A percentile compares a stretch with the other conserved stretches of the same genome.
These are phyloP conservation scores for Lithophane semibrunnea DNA, from an alignment of 2,888 invertebrate species.

Conservation along the genomic window DNA sequence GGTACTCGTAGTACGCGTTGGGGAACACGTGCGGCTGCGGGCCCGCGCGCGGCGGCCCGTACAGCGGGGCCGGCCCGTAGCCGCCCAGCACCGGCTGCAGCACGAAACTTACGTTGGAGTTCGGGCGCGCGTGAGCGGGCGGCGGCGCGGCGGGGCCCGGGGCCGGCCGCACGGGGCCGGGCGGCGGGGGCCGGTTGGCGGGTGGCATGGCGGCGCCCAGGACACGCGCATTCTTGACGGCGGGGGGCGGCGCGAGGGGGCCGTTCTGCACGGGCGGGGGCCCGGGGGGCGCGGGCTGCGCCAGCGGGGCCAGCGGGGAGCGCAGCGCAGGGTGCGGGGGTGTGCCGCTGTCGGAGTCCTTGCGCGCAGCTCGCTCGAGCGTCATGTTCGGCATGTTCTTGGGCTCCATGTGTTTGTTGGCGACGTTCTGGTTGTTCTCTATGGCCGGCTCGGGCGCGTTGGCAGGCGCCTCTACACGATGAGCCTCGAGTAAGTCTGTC, in stretches of 20 bases:
- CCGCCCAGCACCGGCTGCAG: slow-evolving; percentile 81
- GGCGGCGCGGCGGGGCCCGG: slow-evolving; percentile 50
- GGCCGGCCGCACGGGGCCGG: slow-evolving; percentile 58
- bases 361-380: slow-evolving; percentile 66
- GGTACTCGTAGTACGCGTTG: slow-evolving; percentile 83
- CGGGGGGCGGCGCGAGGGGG: slow-evolving; percentile 50
- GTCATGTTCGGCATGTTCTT: slow-evolving; percentile 71
- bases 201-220: slow-evolving; percentile 56
- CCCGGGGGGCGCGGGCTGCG: slow-evolving; percentile 55
- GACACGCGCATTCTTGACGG: slow-evolving; percentile 58
- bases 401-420: slow-evolving; percentile 72
- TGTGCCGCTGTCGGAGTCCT: slow-evolving; percentile 62
- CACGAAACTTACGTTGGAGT: slow-evolving; percentile 88
- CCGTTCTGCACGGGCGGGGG: slow-evolving; percentile 44
- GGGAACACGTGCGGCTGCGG: slow-evolving; percentile 78
- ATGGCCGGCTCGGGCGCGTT: slow-evolving; percentile 40
- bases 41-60: slow-evolving; percentile 73
- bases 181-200: slow-evolving; percentile 62
- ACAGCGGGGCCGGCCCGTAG: slow-evolving; percentile 75
- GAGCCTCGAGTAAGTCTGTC: slow-evolving; percentile 76
- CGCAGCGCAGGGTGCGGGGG: slow-evolving; percentile 47
- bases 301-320: slow-evolving; percentile 56
- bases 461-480: slow-evolving; percentile 58
- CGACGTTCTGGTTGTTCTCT: slow-evolving; percentile 79
- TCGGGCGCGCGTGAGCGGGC: slow-evolving; percentile 68